These are phyloP conservation scores for Montipora sp. DNA, from an alignment of 64 coral and sea anemone genomes.

Conservation along the genomic window DNA sequence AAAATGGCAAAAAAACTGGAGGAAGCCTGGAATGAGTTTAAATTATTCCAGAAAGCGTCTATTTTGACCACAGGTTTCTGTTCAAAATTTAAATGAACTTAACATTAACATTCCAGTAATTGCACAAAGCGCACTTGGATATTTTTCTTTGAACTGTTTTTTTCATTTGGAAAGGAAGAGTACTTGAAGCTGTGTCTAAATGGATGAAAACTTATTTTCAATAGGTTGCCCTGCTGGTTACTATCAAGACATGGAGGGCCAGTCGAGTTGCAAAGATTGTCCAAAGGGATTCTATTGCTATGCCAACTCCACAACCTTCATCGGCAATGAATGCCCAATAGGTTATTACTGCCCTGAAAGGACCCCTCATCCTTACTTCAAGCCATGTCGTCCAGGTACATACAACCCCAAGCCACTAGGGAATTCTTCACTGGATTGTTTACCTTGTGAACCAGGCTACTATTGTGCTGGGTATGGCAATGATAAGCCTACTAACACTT, in stretches of 20 bases:
- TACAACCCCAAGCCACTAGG: conserved; percentile 85
- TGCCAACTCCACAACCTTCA: conserved; percentile 85
- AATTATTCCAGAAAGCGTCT: no score
- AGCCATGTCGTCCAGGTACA: conserved; percentile 81
- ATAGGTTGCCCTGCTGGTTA: conserved; percentile 87
- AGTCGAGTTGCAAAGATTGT: conserved; percentile 69
- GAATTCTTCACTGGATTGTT: conserved; percentile 81
- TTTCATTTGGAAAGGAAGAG: neutral
- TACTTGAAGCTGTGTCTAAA: neutral
- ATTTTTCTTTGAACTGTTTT: neutral
- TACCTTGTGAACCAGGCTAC: conserved; percentile 71
- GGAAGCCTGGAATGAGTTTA: no score
- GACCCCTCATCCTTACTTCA: conserved; percentile 71
- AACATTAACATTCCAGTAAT: no score
- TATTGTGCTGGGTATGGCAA: conserved; percentile 88
- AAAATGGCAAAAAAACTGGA: no score
- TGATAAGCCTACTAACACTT: conserved; percentile 81
- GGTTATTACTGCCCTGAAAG: conserved; percentile 81
- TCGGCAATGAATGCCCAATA: conserved; percentile 71
- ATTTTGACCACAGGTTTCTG: no score
- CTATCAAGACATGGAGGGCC: conserved; percentile 89
- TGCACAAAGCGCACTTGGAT: neutral
- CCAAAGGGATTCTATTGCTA: conserved; percentile 94
- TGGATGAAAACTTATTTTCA: neutral
- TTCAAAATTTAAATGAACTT: no score